A percentile compares a stretch with the other conserved stretches of the same genome.
These are phyloP conservation scores for Ceriagrion tenellum DNA, from an alignment of 2,888 invertebrate genomes.

Conservation along the genomic window DNA sequence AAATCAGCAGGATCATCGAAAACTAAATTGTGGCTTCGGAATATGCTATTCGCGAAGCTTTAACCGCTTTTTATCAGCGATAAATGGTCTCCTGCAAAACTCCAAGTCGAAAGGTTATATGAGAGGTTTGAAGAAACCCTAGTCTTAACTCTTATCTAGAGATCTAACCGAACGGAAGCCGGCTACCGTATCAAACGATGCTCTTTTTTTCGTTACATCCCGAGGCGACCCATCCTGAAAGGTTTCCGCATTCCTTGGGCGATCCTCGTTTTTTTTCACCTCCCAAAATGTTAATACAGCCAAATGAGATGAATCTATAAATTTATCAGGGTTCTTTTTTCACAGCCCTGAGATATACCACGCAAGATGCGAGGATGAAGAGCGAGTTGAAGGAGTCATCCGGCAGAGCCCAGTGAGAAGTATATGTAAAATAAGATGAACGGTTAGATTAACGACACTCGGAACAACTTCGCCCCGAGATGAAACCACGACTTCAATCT, in stretches of 20 bases:
- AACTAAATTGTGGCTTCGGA: background rate
- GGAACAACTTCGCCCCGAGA: background rate
- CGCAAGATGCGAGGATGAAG: background rate
- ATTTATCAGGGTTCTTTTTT: background rate
- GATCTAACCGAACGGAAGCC: slow-evolving; percentile 20
- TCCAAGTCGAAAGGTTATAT: background rate
- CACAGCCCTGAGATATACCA: slow-evolving; percentile 3
- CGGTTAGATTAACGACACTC: slow-evolving; percentile 3
- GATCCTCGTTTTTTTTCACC: background rate
- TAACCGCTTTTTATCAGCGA: background rate
- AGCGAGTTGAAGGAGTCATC: slow-evolving; percentile 30
- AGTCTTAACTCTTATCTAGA: background rate
- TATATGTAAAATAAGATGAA: slow-evolving; percentile 19
- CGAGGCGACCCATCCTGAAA: background rate
- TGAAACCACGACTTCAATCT: background rate
- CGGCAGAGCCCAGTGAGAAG: background rate
- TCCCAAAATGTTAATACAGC: slow-evolving; percentile 22
- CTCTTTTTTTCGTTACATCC: background rate
- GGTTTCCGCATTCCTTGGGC: slow-evolving; percentile 52
- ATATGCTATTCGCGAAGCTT: background rate
- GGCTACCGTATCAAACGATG: slow-evolving; percentile 12
- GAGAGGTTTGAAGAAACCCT: background rate
- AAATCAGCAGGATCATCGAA: too few species aligned
- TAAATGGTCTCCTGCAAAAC: background rate
- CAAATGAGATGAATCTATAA: slow-evolving; percentile 43